Conservation (phyloP, 2,113 vertebrate species). For the Mystacornis crossleyi region DNA sequence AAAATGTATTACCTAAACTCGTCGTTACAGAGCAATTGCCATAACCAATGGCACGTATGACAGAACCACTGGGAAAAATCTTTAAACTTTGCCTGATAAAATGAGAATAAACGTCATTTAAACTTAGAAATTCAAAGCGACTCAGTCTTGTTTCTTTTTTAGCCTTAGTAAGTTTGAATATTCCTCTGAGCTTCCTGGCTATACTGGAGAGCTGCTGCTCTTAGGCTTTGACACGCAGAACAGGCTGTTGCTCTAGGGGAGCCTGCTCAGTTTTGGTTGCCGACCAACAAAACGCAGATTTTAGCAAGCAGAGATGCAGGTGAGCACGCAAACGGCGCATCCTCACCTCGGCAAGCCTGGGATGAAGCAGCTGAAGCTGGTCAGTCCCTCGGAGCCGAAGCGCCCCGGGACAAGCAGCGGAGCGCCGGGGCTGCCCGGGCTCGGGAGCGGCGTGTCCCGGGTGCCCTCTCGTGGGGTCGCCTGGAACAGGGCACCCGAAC, state of each 20-base stretch:
- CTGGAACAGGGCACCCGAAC: neutral
- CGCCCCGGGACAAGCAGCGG: rapidly evolving
- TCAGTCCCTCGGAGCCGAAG: rapidly evolving
- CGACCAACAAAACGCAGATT: rapidly evolving
- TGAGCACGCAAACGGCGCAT: rapidly evolving
- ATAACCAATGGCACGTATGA: rapidly evolving
- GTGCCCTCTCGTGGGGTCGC: neutral
- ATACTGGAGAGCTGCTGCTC: neutral
- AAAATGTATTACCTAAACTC: no score
- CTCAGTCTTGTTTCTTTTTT: neutral
- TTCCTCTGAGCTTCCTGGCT: neutral
- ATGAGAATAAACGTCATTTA: rapidly evolving
- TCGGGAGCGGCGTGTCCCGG: neutral
- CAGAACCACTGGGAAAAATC: neutral
- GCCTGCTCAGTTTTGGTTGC: rapidly evolving
- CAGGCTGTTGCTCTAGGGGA: rapidly evolving
- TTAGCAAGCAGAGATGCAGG: rapidly evolving
- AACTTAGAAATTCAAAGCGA: neutral
- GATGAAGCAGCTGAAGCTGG: rapidly evolving
- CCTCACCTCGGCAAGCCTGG: neutral
- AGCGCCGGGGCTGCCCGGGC: neutral
- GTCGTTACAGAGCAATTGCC: rapidly evolving
- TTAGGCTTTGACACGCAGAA: rapidly evolving
- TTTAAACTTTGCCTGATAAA: neutral
- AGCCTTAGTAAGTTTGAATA: neutral